These are phyloP conservation scores for Platichthys flesus DNA, from an alignment of 2,113 vertebrate genomes.

Conservation along the genomic window DNA sequence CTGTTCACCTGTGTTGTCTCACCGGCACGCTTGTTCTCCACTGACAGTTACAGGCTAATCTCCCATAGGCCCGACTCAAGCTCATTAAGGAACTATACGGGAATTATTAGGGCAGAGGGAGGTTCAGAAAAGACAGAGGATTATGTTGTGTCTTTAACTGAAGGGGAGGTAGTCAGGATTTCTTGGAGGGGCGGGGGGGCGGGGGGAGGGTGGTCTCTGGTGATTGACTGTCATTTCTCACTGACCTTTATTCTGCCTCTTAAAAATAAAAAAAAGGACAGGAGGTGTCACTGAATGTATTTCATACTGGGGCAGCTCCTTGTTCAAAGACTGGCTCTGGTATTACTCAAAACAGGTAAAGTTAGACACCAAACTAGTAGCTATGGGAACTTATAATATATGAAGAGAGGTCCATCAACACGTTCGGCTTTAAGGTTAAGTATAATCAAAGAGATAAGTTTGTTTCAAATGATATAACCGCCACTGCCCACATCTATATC, in stretches of 20 bases:
- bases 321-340: background rate
- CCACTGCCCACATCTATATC: too few species aligned
- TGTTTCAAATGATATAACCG: too few species aligned
- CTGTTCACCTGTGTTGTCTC: background rate
- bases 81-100: background rate
- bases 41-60: constrained; percentile 7
- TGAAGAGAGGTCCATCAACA: too few species aligned
- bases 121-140: background rate
- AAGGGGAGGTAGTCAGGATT: background rate
- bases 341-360: background rate
- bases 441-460: too few species aligned
- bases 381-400: background rate
- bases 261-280: background rate
- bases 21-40: background rate
- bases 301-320: background rate
- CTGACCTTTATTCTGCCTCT: background rate
- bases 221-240: background rate
- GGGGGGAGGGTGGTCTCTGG: too few species aligned
- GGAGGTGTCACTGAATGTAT: background rate
- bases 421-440: too few species aligned
- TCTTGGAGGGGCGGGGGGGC: background rate
- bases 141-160: background rate
- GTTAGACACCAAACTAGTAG: background rate
- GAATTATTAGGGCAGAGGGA: background rate
- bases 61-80: background rate